Base-by-base conservation (phyloP, 2,113 vertebrate genomes). In the Lepus americanus region DNA sequence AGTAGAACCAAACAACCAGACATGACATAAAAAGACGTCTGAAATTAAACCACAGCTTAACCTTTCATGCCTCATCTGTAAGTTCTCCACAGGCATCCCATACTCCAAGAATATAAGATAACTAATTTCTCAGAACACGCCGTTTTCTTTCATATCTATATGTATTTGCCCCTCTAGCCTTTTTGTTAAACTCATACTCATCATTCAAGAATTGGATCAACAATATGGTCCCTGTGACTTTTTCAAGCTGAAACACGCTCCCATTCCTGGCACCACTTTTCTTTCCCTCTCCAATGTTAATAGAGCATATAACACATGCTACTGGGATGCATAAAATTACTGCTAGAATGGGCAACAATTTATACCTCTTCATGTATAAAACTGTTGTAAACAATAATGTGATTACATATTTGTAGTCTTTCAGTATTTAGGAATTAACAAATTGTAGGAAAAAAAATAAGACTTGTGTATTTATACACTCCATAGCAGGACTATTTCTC, bases 171-270 rank as follows among this genome's bases (percentile, higher is more conserved):
- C 17, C 5, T 88, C 39, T 59, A 25, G 12, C 80, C 17, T 36
- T 73, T n/a, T 83, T 93, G 25, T 36, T 31, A 95, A 74, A 87
- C 61, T 90, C 20, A 61, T 76, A 80, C 16, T 86, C 36, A 89
- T 61, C 49, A 19, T 86, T 90, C 31, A 95, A 85, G 33, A 90
- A 95, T 39, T 55, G 9, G 39, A 74, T 90, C 23, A 61, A 76
- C 13, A 87, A 5, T 20, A 51, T 51, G 23, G 25, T 90, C 19
- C 80, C 23, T 67, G 5, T 80, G 25, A 93, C 29, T 49, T 87
- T 78, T 80, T n/a, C 10, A 67, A 25, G 81, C 25, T 31, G 76
- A 91, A 87, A 82, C 11, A 0, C 6, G 10, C 31, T 90, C 33
- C 53, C 55, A 81, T 81, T 59, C 17, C 19, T 36, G 4, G 17